These are phyloP conservation scores for Planiliza haematocheilus DNA, from an alignment of 2,113 vertebrate species.

Conservation along the genomic window DNA sequence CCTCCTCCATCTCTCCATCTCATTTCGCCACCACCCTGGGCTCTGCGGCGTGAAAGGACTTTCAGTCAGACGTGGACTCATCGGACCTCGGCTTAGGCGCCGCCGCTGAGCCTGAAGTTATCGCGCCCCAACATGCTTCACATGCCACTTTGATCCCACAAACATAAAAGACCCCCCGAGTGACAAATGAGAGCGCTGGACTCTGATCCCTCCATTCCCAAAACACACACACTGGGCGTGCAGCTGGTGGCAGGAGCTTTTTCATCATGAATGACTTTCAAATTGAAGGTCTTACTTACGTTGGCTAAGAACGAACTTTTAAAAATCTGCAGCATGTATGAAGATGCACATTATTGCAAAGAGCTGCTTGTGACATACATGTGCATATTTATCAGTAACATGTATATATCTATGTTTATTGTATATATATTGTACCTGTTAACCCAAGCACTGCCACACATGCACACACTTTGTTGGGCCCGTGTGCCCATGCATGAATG, in stretches of 20 bases:
- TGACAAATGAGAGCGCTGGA: constrained; percentile 40
- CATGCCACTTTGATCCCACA: constrained; percentile 53
- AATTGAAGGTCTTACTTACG: background rate
- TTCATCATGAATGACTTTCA: constrained; percentile 16
- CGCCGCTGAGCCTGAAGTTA: constrained; percentile 50
- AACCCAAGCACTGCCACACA: no score
- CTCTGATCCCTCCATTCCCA: constrained; percentile 19
- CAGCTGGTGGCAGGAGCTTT: constrained; percentile 7
- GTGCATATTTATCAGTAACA: background rate
- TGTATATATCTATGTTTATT: background rate
- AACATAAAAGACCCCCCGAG: constrained; percentile 52
- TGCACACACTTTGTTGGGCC: background rate
- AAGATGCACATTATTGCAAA: background rate
- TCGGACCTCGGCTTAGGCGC: constrained; percentile 32
- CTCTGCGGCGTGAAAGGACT: no score
- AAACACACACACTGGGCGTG: background rate
- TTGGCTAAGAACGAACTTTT: background rate
- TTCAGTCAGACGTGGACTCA: constrained; percentile 42
- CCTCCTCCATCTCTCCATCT: background rate
- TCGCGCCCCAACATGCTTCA: constrained; percentile 48
- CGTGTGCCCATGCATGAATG: background rate
- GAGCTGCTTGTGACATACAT: no score
- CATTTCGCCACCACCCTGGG: constrained; percentile 5
- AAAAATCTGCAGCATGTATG: background rate
- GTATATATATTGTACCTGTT: no score